phyloP scores from a whole-genome alignment of 2,888 invertebrate species.

The Amblyjoppa fuscipennis region DNA sequence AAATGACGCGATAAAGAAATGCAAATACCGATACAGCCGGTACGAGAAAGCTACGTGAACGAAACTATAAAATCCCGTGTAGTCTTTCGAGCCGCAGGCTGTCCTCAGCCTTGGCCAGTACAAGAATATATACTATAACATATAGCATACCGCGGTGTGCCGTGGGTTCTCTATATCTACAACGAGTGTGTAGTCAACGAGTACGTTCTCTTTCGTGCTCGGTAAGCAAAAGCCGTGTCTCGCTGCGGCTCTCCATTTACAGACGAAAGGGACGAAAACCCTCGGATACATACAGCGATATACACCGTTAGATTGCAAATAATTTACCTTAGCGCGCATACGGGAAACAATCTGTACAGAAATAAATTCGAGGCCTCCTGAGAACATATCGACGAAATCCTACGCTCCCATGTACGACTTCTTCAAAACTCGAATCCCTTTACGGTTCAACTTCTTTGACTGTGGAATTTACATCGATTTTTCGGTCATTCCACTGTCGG shows the following conservation, averaged over 20 bases:
- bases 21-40: conserved; percentile 2
- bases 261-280: conserved; percentile 46
- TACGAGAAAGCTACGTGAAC: conserved; percentile 46
- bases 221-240: conserved; percentile 43
- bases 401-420: background rate
- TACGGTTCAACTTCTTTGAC: background rate
- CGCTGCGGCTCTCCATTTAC: conserved; percentile 8
- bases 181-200: conserved; percentile 37
- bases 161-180: conserved; percentile 37
- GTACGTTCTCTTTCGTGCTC: conserved; percentile 66
- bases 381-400: background rate
- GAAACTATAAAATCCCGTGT: conserved; percentile 24
- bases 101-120: conserved; percentile 64
- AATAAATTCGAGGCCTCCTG: background rate
- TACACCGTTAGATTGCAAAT: background rate
- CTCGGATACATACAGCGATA: background rate
- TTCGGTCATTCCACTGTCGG: conserved; percentile 42
- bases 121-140: conserved; percentile 18
- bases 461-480: conserved; percentile 1
- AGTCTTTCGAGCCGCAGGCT: conserved; percentile 53
- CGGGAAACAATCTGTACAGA: background rate
- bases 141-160: conserved; percentile 40
- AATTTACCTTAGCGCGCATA: background rate
- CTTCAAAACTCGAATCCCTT: background rate
- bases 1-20: conserved; percentile 44